Evolutionary conservation across 2,888 invertebrate species (phyloP), one percentile per base, ranked within the genome.

Genomic region (Spodoptera picta): DNA sequence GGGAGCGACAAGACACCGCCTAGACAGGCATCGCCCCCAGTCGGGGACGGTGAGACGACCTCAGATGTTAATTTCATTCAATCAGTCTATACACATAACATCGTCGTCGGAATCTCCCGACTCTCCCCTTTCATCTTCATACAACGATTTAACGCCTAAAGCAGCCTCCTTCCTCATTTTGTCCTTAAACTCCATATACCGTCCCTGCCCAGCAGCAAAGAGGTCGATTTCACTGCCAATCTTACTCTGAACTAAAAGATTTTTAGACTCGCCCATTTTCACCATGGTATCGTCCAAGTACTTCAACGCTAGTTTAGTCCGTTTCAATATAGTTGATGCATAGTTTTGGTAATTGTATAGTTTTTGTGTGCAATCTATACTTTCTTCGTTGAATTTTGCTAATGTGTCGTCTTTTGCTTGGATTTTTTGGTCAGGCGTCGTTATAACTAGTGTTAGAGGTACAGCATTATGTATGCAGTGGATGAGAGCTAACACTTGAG

Each of bases 381-480:
- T 52, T 48, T 76, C 71, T 66, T 89, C 89, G 44, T 83, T 85
- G 48, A 83, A 83, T 19, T 71, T 61, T 0, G 72, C 60, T 3
- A 86, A 62, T 31, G 82, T 70, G 5, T 80, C 72, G 14, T 64
- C 69, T 72, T 84, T 87, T 0, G 87, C 69, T 0, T 80, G 83
- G 0, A 92, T 81, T 73, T 62, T 86, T 31, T 86, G 79, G 51
- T 84, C 76, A 2, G 80, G 73, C 7, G 88, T 83, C 3, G 92
- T 92, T 3, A 83, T 82, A 43, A 94, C 66, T 2, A 92, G 77
- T 67, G 87, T 84, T 9, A 87, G 74, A 1, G 92, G 91, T 3
- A 95, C 81, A 0, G 81, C 82, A 51, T 92, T 89, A 44, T 92
- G 85, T 11, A 95, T 86, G 68, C 85, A 88, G 70, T 94, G 92